Base-by-base conservation (phyloP, 2,888 invertebrate genomes). In the Ochropleura leucogaster region DNA sequence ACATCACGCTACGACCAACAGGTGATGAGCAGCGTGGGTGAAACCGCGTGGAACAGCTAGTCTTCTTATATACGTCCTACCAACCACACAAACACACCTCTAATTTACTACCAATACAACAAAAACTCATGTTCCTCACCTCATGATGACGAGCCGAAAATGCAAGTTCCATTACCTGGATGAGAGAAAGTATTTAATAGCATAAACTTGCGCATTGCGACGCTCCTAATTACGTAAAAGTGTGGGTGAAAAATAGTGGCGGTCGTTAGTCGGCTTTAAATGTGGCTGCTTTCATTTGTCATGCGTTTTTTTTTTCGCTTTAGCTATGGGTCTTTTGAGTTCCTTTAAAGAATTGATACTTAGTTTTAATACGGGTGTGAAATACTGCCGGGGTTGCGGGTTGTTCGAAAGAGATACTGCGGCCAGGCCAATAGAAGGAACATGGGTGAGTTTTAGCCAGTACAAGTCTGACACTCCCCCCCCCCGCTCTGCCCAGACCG, bases 101-200 rank as follows among this genome's bases (percentile, higher is more conserved):
- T 66, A 78, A 78, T 77, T 80, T 74, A 82, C 80, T 84, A 64
- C 64, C 69, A 65, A 74, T 85, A 63, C 18, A 74, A 80, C 72
- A 74, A 64, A 66, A 77, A 77, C 77, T 72, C 77, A 70, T 72
- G 69, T 49, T 49, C 16, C 68, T 73, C 60, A 78, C 79, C 71
- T 72, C 67, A 47, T 63, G 78, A 87, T 92, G 92, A 92, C 90
- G 90, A 85, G 89, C 87, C 87, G 87, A 88, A 90, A 91, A 89
- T 70, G 79, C 90, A 85, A 87, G 79, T 87, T 77, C 93, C 93
- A 94, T 94, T 93, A 92, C 89, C 88, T 91, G 92, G 91, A 93
- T 94, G 94, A 93, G 93, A 93, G 90, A 91, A 93, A 93, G 92
- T 93, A 92, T 92, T 93, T 92, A 93, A 93, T 90, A 80, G 84